Base-by-base conservation (phyloP, 2,888 invertebrate species). In the Ephialtes manifestator region DNA sequence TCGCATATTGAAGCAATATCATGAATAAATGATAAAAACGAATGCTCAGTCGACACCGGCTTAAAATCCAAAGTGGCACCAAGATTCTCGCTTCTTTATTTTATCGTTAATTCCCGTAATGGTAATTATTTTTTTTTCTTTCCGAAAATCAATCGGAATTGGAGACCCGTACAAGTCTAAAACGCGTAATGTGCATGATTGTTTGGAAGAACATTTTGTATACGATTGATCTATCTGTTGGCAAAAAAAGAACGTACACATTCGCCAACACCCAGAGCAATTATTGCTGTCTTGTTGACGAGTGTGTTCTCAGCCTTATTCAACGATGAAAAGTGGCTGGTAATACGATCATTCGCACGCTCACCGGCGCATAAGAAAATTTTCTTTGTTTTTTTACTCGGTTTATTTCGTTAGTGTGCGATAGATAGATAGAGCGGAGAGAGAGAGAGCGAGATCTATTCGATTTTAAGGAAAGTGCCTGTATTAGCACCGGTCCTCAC, bases 381-480 rank as follows among this genome's bases (percentile, higher is more conserved):
- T 46, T 2, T 46, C 55, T 1, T 48, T 35, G 63, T 20, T 48
- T n/a, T 79, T 8, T 13, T 24, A 15, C 28, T 53, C 39, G n/a
- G 70, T 28, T 67, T 31, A 39, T 72, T 53, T 70, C 24, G 31
- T 43, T 43, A 80, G 13, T 83, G 11, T 72, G 68, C 76, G 63
- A 65, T 77, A 65, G 58, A 67, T 60, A 39, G 39, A 39, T 39
- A 39, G 10, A 68, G 39, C 35, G 60, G 67, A 74, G 77, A 63
- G 15, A 58, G 48, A 35, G 2, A 31, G 55, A 39, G 46, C 31
- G 58, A 55, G 60, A 83, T 75, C 88, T 89, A 92, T 86, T 92
- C 94, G 81, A 93, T 92, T 85, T 93, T 93, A 65, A 93, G 90
- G 76, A 93, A 93, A 53, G 93, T 90, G 10, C 89, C 91, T 13